Percentiles rank a stretch among this genome's conserved stretches.
Evolutionary conservation across 1,140 invertebrate genomes (phyloP).

Genomic region (Argopecten irradians): DNA sequence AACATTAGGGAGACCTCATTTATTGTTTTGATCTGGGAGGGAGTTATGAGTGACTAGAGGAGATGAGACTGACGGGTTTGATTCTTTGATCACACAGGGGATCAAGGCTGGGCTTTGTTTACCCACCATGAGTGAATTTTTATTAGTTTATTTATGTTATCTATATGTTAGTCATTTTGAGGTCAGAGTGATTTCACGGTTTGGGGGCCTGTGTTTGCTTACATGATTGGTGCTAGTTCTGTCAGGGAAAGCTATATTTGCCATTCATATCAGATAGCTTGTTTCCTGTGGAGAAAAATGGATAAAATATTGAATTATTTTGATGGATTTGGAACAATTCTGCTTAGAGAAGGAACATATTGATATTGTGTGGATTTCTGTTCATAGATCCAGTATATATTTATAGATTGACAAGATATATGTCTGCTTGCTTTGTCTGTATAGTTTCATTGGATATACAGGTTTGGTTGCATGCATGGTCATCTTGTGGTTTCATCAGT

Average conservation of each 20-base stretch:
- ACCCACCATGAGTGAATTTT: not conserved
- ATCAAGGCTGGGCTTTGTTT: not conserved
- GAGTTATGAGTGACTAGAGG: not conserved
- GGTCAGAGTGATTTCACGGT: not conserved
- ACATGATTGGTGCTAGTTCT: not conserved
- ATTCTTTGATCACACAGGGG: not conserved
- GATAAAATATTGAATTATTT: not conserved
- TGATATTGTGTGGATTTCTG: not conserved
- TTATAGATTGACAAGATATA: not conserved
- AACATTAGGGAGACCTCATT: not conserved
- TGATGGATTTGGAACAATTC: not conserved
- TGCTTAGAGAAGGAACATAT: not conserved
- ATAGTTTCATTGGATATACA: too few relatives aligned
- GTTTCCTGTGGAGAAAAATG: not conserved
- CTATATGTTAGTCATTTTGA: not conserved
- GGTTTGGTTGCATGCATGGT: too few relatives aligned
- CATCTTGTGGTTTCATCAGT: too few relatives aligned
- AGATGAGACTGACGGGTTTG: not conserved
- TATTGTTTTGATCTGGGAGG: not conserved
- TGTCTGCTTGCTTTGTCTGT: too few relatives aligned
- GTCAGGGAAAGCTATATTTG: slow-evolving; percentile 1
- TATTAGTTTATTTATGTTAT: not conserved
- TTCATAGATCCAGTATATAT: not conserved
- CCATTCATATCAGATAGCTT: not conserved
- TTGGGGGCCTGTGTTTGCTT: not conserved